Percentiles rank a stretch among this genome's conserved stretches.
Conservation (phyloP, 2,113 vertebrate genomes). For the Thalassarche chlororhynchos region DNA sequence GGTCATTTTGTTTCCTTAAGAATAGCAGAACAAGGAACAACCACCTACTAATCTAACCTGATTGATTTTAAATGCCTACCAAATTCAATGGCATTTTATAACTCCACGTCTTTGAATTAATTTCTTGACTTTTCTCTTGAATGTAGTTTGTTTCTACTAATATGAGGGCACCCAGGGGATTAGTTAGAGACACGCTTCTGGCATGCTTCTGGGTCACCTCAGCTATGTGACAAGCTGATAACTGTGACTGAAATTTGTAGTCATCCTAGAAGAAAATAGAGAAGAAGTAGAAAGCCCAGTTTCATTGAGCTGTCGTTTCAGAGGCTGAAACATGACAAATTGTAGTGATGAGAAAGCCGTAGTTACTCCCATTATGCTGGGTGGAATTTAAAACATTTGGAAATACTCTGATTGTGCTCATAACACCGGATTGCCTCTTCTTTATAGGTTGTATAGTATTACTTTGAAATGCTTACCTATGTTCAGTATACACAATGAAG, state of each 20-base stretch:
- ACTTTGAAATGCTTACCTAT: background rate
- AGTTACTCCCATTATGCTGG: background rate
- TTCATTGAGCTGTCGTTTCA: background rate
- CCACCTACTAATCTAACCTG: conserved; percentile 40
- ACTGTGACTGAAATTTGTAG: conserved; percentile 39
- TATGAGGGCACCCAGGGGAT: background rate
- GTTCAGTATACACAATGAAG: background rate
- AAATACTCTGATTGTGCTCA: conserved; percentile 5
- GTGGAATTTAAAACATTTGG: conserved; percentile 20
- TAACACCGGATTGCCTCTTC: background rate
- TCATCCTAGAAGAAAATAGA: conserved; percentile 46
- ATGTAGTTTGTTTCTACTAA: conserved; percentile 14
- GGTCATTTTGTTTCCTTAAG: background rate
- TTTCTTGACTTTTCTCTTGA: conserved; percentile 67
- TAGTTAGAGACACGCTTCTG: background rate
- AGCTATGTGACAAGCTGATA: conserved; percentile 44
- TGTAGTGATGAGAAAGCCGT: background rate
- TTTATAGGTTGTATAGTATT: background rate
- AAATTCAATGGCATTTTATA: conserved; percentile 65
- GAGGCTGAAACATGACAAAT: conserved; percentile 22
- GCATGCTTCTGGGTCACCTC: conserved; percentile 39
- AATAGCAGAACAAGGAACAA: conserved; percentile 16
- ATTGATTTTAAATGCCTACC: conserved; percentile 59
- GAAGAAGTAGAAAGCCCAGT: conserved; percentile 21
- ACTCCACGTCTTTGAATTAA: conserved; percentile 62